phyloP scores from a whole-genome alignment of 2,888 invertebrate species.

The Rapana venosa region DNA sequence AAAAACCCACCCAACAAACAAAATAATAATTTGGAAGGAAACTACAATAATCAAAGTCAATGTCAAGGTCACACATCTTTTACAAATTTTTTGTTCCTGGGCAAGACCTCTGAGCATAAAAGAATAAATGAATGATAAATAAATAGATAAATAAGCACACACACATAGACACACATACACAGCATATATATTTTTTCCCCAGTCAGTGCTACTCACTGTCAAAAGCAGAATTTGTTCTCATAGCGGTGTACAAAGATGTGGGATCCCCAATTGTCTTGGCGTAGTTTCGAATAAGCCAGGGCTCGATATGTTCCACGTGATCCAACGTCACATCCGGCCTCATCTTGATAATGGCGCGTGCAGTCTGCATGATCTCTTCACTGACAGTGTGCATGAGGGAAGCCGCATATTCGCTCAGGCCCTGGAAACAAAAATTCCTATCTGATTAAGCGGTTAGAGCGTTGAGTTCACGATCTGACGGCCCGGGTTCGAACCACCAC shows the following conservation, averaged over 20 bases:
- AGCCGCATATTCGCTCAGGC: slow-evolving; percentile 12
- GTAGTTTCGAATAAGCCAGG: slow-evolving; percentile 34
- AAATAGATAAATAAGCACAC: neutral
- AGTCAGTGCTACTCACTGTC: neutral
- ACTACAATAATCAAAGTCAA: neutral
- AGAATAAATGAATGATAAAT: neutral
- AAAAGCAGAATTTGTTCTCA: slow-evolving; percentile 22
- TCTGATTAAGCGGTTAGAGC: neutral
- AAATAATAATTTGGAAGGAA: too few species aligned
- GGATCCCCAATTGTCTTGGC: neutral
- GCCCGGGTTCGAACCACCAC: neutral
- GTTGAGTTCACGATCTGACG: too few species aligned
- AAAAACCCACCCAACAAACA: too few species aligned
- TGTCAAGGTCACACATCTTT: neutral
- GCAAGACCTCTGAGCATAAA: neutral
- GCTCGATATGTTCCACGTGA: slow-evolving; percentile 32
- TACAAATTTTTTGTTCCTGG: neutral
- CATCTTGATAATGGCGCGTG: slow-evolving; percentile 20
- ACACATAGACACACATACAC: neutral
- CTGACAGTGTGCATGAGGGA: neutral
- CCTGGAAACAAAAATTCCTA: neutral
- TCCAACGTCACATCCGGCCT: slow-evolving; percentile 14
- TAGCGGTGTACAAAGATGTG: neutral
- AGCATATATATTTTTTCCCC: too few species aligned
- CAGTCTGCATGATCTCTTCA: slow-evolving; percentile 25